A percentile compares a stretch with the other conserved stretches of the same genome.
phyloP scores from a whole-genome alignment of 2,797 vertebrate genomes.

The Phataginus tetradactyla region DNA sequence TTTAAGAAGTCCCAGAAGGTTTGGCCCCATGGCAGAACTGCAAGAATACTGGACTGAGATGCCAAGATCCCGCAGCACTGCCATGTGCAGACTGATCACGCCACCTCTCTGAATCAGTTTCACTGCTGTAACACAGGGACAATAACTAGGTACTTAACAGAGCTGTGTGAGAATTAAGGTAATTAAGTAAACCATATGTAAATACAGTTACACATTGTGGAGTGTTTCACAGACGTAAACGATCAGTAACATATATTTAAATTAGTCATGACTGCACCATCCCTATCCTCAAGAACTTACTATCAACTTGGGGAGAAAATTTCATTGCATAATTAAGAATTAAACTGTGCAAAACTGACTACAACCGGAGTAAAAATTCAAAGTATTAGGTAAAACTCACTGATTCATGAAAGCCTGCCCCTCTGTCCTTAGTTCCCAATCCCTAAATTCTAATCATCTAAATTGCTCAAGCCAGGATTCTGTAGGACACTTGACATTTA shows the following conservation, averaged over 20 bases:
- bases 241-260: background rate
- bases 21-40: background rate
- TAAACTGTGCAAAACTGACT: background rate
- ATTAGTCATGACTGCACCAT: background rate
- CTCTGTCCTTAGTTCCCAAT: background rate
- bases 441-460: background rate
- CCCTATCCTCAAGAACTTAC: background rate
- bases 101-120: background rate
- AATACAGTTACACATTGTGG: background rate
- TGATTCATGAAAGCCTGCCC: background rate
- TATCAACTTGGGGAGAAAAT: background rate
- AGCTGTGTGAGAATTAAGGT: background rate
- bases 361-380: background rate
- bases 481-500: background rate
- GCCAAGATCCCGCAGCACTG: background rate
- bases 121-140: background rate
- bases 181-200: background rate
- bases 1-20: background rate
- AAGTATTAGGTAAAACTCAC: constrained; percentile 12
- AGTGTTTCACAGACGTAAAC: background rate
- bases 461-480: background rate
- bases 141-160: background rate
- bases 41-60: background rate
- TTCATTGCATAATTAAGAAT: background rate
- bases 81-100: background rate